A percentile compares a stretch with the other conserved stretches of the same genome.
Conservation (phyloP, 2,797 vertebrate genomes). For the Phylloscopus collybita region DNA sequence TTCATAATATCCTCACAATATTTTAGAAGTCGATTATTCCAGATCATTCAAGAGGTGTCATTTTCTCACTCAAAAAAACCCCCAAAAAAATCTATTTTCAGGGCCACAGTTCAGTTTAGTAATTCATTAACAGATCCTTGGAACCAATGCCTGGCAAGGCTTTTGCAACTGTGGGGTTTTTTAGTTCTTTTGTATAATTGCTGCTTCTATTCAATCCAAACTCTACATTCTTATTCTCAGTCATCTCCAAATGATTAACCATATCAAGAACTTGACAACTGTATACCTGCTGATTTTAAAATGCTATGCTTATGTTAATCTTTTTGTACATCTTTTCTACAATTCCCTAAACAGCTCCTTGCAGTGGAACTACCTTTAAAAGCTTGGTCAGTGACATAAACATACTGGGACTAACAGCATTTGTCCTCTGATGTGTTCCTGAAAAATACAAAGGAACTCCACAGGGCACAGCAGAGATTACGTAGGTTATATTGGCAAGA, state of each 20-base stretch:
- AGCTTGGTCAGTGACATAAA: background rate
- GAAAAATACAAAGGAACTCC: background rate
- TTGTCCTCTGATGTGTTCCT: background rate
- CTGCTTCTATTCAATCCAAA: slow-evolving; percentile 3
- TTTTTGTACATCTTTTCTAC: background rate
- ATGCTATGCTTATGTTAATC: background rate
- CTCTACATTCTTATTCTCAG: background rate
- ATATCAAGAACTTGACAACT: background rate
- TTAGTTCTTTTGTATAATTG: slow-evolving; percentile 40
- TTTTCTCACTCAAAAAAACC: background rate
- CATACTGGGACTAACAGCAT: background rate
- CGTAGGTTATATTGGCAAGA: background rate
- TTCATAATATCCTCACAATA: slow-evolving; percentile 44
- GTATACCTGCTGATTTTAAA: background rate
- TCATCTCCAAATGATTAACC: background rate
- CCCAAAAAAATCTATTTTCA: slow-evolving; percentile 2
- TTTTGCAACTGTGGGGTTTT: background rate
- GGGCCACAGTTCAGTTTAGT: slow-evolving; percentile 59
- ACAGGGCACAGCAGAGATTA: background rate
- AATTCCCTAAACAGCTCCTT: background rate
- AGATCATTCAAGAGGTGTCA: slow-evolving; percentile 50
- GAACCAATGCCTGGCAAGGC: slow-evolving; percentile 48
- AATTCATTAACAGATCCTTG: slow-evolving; percentile 68
- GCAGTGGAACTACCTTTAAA: background rate
- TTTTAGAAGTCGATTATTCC: slow-evolving; percentile 70